Evolutionary conservation across 2,888 invertebrate genomes (phyloP).

Genomic region (Rugalucina vietnamica): DNA sequence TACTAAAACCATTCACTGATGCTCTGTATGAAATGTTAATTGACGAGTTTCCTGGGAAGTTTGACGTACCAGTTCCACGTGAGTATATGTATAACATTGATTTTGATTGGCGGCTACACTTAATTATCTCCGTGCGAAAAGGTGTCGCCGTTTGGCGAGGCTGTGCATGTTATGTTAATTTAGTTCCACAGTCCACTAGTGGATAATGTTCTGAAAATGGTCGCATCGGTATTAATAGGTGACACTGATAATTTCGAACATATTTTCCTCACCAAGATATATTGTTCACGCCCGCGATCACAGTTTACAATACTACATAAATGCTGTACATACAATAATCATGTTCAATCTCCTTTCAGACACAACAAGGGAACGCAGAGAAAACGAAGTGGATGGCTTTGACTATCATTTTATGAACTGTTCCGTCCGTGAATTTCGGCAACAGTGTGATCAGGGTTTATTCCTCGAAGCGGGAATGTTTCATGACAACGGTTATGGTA

Average conservation of each 20-base stretch:
- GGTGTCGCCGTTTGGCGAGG: neutral
- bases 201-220: neutral
- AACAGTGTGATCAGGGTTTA: neutral
- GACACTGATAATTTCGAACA: neutral
- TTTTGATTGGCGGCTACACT: neutral
- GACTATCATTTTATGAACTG: neutral
- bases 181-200: neutral
- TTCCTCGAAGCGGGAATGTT: neutral
- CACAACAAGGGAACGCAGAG: neutral
- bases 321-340: neutral
- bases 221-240: neutral
- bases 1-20: neutral
- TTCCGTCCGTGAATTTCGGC: neutral
- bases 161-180: neutral
- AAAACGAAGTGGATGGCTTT: neutral
- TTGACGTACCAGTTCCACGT: neutral
- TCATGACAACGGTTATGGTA: neutral
- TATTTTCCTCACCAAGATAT: neutral
- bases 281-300: neutral
- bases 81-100: neutral
- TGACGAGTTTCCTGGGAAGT: neutral
- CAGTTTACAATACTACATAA: neutral
- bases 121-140: neutral
- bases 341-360: neutral
- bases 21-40: neutral